Percentiles rank a stretch among this genome's conserved stretches.
Evolutionary conservation across 1,140 invertebrate genomes (phyloP).

Genomic region (Trialeurodes vaporariorum): DNA sequence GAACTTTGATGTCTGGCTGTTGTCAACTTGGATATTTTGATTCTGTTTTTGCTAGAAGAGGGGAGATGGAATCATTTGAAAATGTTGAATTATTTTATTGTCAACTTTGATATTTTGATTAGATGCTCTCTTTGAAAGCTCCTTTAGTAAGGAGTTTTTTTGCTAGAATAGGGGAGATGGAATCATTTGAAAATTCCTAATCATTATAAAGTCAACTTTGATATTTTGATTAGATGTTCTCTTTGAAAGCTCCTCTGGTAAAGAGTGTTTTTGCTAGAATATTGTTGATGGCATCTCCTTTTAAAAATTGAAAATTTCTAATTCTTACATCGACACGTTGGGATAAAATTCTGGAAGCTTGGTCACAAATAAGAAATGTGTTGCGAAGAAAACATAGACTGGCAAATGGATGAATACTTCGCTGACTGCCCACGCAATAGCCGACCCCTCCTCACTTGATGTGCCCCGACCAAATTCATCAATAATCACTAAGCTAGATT

Average conservation of each 20-base stretch:
- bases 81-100: background rate
- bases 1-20: too few species aligned
- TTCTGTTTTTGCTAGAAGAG: background rate
- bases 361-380: constrained; percentile 66
- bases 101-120: background rate
- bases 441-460: constrained; percentile 65
- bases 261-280: constrained; percentile 3
- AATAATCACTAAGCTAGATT: constrained; percentile 66
- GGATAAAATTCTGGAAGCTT: constrained; percentile 57
- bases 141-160: constrained; percentile 2
- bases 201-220: background rate
- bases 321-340: constrained; percentile 64
- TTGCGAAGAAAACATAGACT: constrained; percentile 69
- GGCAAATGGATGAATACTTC: constrained; percentile 54
- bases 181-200: background rate
- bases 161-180: background rate
- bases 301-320: too few species aligned
- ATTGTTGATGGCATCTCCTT: constrained; percentile 9
- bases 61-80: background rate
- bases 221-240: background rate
- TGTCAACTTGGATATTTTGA: too few species aligned
- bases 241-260: background rate
- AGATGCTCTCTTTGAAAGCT: background rate
- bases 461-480: constrained; percentile 77
- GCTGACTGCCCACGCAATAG: constrained; percentile 68